Evolutionary conservation across 2,888 invertebrate genomes (phyloP).

Genomic region (Alsophila aescularia): DNA sequence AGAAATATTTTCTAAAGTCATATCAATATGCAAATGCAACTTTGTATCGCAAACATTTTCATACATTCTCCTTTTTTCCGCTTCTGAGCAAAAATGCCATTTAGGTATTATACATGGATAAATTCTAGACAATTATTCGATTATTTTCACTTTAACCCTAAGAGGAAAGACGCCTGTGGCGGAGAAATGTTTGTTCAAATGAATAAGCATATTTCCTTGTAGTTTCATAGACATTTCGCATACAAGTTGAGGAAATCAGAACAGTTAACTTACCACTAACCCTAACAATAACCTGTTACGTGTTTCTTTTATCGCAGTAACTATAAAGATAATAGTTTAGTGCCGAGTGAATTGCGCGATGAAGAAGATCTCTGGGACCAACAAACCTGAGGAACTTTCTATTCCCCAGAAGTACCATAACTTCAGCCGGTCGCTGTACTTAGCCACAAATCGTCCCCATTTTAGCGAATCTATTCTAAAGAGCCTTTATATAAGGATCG

Average conservation of each 20-base stretch:
- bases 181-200: too few relatives aligned
- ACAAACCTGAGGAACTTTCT: not conserved
- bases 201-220: too few relatives aligned
- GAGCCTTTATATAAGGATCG: conserved; percentile 32
- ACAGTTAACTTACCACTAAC: too few relatives aligned
- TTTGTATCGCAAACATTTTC: not conserved
- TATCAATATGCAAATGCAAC: not conserved
- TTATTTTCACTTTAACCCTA: not conserved
- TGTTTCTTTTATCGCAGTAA: too few relatives aligned
- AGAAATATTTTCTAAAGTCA: too few relatives aligned
- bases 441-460: conserved; percentile 26
- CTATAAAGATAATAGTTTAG: not conserved
- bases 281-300: too few relatives aligned
- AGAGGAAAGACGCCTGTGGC: not conserved
- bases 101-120: not conserved
- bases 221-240: too few relatives aligned
- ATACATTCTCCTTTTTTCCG: not conserved
- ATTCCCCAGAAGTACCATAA: conserved; percentile 6
- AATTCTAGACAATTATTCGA: not conserved
- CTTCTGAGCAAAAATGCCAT: not conserved
- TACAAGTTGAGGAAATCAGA: too few relatives aligned
- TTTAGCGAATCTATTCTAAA: conserved; percentile 24
- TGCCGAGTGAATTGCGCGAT: not conserved
- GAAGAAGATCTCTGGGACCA: not conserved
- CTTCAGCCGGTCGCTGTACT: conserved; percentile 4